phyloP scores from a whole-genome alignment of 2,797 vertebrate species.

The Myiothlypis coronata region DNA sequence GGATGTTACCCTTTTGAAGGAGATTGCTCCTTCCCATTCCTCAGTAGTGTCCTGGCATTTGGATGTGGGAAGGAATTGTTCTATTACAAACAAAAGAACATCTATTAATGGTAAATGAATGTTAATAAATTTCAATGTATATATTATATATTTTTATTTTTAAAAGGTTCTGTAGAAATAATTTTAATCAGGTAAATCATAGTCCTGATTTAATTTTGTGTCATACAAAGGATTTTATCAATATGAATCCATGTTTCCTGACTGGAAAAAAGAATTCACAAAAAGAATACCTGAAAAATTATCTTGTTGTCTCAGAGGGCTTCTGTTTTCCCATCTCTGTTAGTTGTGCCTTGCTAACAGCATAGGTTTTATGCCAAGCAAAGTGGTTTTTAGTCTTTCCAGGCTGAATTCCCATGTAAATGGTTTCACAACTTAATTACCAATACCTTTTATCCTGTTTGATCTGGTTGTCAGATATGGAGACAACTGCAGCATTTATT shows the following conservation, averaged over 20 bases:
- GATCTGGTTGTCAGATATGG: background rate
- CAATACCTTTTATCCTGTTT: background rate
- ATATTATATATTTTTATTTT: background rate
- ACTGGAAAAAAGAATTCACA: background rate
- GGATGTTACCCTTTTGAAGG: background rate
- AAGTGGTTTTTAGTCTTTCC: background rate
- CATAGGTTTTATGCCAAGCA: background rate
- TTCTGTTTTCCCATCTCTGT: background rate
- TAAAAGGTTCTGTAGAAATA: background rate
- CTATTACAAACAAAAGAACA: background rate
- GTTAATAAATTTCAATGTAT: background rate
- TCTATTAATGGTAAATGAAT: background rate
- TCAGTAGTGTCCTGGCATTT: background rate
- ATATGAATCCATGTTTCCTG: background rate
- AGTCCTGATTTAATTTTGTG: background rate
- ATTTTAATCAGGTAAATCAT: background rate
- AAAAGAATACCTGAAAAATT: background rate
- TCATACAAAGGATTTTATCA: background rate
- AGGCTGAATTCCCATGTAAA: background rate
- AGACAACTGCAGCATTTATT: background rate
- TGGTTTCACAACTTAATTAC: background rate
- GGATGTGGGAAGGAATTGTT: background rate
- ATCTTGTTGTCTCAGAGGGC: background rate
- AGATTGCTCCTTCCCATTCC: background rate
- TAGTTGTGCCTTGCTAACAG: background rate